Conservation (phyloP, 1,140 invertebrate species). For the Drosophila rhopaloa region DNA sequence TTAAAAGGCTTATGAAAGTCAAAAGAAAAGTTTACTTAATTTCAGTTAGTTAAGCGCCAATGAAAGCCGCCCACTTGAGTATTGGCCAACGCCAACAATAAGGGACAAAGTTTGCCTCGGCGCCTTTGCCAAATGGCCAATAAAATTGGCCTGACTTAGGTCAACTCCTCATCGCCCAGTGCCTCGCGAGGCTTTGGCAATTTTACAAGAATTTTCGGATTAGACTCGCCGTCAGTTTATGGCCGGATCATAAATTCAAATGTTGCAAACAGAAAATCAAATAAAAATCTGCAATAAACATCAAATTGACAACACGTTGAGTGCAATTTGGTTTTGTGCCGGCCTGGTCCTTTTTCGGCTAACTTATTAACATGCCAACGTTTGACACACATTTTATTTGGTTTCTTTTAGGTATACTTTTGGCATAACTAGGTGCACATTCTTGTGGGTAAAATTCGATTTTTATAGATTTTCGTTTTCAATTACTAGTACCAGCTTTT, state of each 20-base stretch:
- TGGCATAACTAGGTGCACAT: constrained; percentile 17
- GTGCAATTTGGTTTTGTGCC: constrained; percentile 24
- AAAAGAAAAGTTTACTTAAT: constrained; percentile 83
- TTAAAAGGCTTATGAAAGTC: constrained; percentile 83
- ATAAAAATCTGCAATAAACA: constrained; percentile 81
- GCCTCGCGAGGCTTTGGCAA: constrained; percentile 43
- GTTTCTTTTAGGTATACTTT: constrained; percentile 12
- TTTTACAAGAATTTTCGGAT: constrained; percentile 73
- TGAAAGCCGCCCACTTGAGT: constrained; percentile 79
- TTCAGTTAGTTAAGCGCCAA: constrained; percentile 81
- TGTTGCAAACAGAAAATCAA: constrained; percentile 72
- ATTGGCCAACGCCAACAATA: constrained; percentile 57
- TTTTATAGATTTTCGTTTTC: constrained; percentile 29
- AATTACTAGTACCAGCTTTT: constrained; percentile 14
- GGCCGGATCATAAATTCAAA: constrained; percentile 72
- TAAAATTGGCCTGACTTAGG: constrained; percentile 60
- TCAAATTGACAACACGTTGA: constrained; percentile 76
- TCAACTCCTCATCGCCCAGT: constrained; percentile 27
- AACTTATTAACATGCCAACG: constrained; percentile 45
- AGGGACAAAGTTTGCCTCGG: constrained; percentile 46
- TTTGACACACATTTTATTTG: constrained; percentile 19
- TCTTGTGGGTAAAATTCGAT: constrained; percentile 9
- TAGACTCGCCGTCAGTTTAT: constrained; percentile 67
- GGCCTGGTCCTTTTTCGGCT: neutral
- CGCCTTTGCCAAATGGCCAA: constrained; percentile 71